Evolutionary conservation across 2,113 vertebrate genomes (phyloP).

Genomic region (Mugil cephalus): DNA sequence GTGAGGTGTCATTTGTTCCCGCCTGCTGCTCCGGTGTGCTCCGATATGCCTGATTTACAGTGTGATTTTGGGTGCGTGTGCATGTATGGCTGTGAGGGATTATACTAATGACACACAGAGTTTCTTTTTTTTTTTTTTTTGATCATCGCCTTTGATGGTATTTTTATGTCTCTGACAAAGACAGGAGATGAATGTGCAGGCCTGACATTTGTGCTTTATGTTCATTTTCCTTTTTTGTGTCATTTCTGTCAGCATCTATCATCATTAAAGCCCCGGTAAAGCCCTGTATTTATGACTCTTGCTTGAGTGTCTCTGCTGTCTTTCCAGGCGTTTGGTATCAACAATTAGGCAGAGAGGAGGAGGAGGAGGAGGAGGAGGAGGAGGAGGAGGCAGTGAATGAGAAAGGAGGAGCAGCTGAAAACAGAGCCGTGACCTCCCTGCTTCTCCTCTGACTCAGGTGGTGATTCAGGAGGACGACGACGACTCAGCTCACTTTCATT

Average conservation of each 20-base stretch:
- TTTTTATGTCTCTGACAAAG: constrained; percentile 40
- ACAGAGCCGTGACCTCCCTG: constrained; percentile 66
- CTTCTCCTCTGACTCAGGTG: constrained; percentile 44
- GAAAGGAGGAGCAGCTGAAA: background rate
- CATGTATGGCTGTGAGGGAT: constrained; percentile 22
- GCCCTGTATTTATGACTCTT: constrained; percentile 19
- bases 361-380: constrained; percentile 76
- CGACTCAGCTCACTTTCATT: constrained; percentile 3
- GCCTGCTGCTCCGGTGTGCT: constrained; percentile 35
- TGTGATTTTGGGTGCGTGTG: constrained; percentile 13
- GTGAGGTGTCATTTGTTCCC: constrained; percentile 48
- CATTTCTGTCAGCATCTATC: constrained; percentile 24
- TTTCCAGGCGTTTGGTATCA: constrained; percentile 75
- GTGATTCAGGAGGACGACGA: constrained; percentile 25
- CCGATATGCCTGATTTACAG: constrained; percentile 61
- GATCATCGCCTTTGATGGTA: constrained; percentile 51
- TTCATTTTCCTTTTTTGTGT: background rate
- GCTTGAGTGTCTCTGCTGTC: constrained; percentile 3
- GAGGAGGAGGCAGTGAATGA: constrained; percentile 31
- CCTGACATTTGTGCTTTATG: constrained; percentile 33
- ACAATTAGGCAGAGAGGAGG: constrained; percentile 78
- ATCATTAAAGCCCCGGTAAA: constrained; percentile 25
- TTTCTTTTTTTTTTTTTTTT: constrained; percentile 27
- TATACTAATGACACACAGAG: constrained; percentile 1
- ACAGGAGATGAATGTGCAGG: constrained; percentile 29